Conservation (phyloP, 2,888 invertebrate species). For the Fragum sueziense region DNA sequence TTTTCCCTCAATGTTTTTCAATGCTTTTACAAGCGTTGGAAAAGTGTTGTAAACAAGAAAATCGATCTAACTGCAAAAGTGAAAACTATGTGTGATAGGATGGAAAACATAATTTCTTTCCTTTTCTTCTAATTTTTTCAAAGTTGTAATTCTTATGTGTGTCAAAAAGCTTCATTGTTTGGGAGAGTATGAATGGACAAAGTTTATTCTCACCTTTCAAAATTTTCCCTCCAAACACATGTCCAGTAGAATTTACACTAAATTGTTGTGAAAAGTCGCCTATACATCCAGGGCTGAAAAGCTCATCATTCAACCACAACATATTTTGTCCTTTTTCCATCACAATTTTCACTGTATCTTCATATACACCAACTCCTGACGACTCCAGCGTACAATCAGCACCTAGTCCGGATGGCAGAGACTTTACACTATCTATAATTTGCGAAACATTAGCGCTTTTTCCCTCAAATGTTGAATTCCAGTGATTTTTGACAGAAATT, state of each 20-base stretch:
- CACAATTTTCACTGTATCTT: background rate
- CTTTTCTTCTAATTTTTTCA: background rate
- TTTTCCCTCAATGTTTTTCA: too few relatives aligned
- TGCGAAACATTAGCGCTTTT: slow-evolving; percentile 65
- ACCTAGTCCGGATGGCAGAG: slow-evolving; percentile 82
- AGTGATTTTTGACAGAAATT: slow-evolving; percentile 72
- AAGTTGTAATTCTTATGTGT: background rate
- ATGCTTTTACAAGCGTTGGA: too few relatives aligned
- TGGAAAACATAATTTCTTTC: background rate
- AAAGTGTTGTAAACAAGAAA: too few relatives aligned
- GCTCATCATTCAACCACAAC: background rate
- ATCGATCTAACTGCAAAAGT: too few relatives aligned
- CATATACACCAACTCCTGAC: slow-evolving; percentile 64
- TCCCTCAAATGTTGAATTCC: background rate
- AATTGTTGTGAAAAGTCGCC: background rate
- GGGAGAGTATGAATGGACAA: background rate
- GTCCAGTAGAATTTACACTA: background rate
- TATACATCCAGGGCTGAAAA: background rate
- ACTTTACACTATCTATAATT: slow-evolving; percentile 75
- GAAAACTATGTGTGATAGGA: background rate
- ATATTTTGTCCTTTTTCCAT: background rate
- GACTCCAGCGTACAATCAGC: slow-evolving; percentile 81
- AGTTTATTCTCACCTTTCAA: background rate
- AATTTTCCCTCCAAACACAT: background rate
- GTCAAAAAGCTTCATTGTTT: background rate